A percentile compares a stretch with the other conserved stretches of the same genome.
Conservation (phyloP, 2,888 invertebrate species). For the Pandemis heparana region DNA sequence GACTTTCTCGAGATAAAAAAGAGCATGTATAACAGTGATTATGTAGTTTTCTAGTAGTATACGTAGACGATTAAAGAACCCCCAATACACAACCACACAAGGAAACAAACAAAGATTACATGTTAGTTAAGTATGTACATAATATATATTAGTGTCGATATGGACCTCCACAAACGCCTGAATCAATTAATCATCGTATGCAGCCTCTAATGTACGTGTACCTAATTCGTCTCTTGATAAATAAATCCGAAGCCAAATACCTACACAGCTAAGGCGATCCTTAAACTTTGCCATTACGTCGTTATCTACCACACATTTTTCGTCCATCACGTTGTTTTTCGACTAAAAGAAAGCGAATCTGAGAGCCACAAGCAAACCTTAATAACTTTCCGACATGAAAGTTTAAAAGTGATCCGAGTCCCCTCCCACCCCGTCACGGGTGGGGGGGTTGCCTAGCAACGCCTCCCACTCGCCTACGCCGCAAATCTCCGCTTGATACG, state of each 20-base stretch:
- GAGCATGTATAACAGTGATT: no score
- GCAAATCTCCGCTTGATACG: constrained; percentile 80
- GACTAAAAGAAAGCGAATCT: constrained; percentile 79
- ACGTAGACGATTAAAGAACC: no score
- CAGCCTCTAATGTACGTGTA: background rate
- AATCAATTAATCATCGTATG: background rate
- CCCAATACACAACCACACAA: no score
- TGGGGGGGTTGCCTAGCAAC: constrained; percentile 75
- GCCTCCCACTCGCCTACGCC: constrained; percentile 73
- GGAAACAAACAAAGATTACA: no score
- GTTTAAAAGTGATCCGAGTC: constrained; percentile 83
- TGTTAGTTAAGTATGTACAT: no score
- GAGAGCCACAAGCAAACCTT: constrained; percentile 82
- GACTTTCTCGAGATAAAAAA: no score
- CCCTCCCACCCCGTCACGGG: constrained; percentile 50
- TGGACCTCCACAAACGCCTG: background rate
- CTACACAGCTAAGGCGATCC: background rate
- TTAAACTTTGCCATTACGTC: constrained; percentile 36
- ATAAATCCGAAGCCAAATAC: constrained; percentile 1
- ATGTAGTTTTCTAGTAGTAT: no score
- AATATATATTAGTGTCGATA: no score
- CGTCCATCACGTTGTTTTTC: constrained; percentile 58
- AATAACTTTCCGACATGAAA: constrained; percentile 85
- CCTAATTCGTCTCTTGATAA: background rate
- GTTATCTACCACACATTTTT: constrained; percentile 34